Base-by-base conservation (phyloP, 2,888 invertebrate species). In the Catocala sponsa region DNA sequence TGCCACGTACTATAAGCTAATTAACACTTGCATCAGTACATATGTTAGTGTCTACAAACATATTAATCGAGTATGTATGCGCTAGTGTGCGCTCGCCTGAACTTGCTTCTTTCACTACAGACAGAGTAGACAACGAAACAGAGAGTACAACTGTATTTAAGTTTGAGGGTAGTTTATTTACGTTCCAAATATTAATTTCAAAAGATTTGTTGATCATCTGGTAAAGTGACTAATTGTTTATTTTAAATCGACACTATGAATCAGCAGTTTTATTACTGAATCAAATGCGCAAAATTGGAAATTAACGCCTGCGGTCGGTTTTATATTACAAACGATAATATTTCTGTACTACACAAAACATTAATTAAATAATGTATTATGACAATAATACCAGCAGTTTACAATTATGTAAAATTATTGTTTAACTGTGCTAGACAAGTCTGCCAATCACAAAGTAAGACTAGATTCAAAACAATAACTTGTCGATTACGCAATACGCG, bases 1-100 rank as follows among this genome's bases (percentile, higher is more conserved):
- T 77, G 78, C 76, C 81, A 74, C 82, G 81, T 84, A 76, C 85
- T 82, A 80, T 79, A 80, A 71, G 76, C 82, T 87, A 81, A 79
- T 91, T 91, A 91, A 84, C 90, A 89, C 89, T 81, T 89, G 79
- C 85, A 86, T 88, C 83, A 85, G 85, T 83, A 84, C 80, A 80
- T 83, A 76, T 78, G 85, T 90, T 84, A 88, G 86, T 82, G 85
- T 88, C 75, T 81, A 84, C 86, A 88, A 87, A 91, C 76, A 81
- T 80, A 78, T 81, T 81, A 81, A 81, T 81, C 76, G 77, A 70
- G 68, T 67, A 59, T 67, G 59, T 75, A 71, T 80, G 71, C 74
- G 66, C 68, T 65, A 64, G 71, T 73, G 68, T 75, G 68, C 75
- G 57, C 68, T 69, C 59, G 58, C 48, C 68, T 53, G 51, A 68